phyloP scores from a whole-genome alignment of 1,140 invertebrate genomes.

The Ladona fulva region DNA sequence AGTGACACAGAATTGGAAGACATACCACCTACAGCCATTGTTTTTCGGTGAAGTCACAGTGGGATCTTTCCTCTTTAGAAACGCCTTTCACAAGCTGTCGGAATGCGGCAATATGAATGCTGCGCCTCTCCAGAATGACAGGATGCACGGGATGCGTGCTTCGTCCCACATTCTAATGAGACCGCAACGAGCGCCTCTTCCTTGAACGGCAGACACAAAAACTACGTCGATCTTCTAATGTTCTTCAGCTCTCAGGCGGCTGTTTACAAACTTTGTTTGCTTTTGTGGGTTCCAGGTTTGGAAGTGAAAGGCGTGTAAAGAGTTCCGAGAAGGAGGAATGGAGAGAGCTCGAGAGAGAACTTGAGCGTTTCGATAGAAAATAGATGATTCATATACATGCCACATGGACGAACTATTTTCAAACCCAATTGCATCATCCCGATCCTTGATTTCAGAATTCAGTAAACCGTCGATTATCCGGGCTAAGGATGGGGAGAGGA shows the following conservation, averaged over 20 bases:
- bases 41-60: too few species aligned
- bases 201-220: neutral
- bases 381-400: too few species aligned
- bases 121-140: neutral
- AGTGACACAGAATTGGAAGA: too few species aligned
- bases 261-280: slow-evolving; percentile 6
- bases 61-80: too few species aligned
- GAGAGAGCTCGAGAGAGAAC: neutral
- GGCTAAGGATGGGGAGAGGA: too few species aligned
- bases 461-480: too few species aligned
- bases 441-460: too few species aligned
- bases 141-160: neutral
- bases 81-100: neutral
- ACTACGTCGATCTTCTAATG: neutral
- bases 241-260: neutral
- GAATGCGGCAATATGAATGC: neutral
- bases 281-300: neutral
- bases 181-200: neutral
- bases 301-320: neutral
- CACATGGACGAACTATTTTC: too few species aligned
- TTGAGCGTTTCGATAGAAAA: too few species aligned
- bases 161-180: slow-evolving; percentile 3
- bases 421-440: too few species aligned
- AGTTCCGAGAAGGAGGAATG: neutral
- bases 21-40: too few species aligned